Base-by-base conservation (phyloP, 2,113 vertebrate genomes). In the Campylorhamphus procurvoides region DNA sequence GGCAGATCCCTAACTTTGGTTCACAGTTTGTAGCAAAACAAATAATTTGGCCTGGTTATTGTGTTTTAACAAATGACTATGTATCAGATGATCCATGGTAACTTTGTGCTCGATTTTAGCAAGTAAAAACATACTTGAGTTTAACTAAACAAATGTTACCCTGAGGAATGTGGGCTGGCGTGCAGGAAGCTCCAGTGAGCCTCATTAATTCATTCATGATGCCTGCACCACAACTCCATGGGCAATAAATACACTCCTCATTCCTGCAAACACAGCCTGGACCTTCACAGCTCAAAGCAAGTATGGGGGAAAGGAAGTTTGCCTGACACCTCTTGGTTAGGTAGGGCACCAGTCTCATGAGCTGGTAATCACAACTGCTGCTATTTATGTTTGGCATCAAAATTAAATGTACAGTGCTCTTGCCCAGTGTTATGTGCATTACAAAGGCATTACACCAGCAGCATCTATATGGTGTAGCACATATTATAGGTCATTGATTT, bases 111-210 rank as follows among this genome's bases (percentile, higher is more conserved):
- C 88, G 82, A 90, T 85, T 91, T 94, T 90, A 94, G 90, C 71
- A 62, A 94, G 88, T 83, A 22, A 91, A 95, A 94, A 68, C 87
- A 85, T 68, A 40, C 84, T 93, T 93, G 81, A 91, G 67, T 95
- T 94, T 79, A 90, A 79, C 82, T 91, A 93, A 96, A 94, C 75
- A 88, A 73, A 73, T 88, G 50, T 79, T 90, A 56, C 88, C 40
- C 71, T 8, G 31, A 88, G 79, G 90, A 93, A 91, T 94, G 85
- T 87, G 2, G 3, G 37, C 85, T 85, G 78, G 84, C 94, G 79
- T 24, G 66, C 58, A 49, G 37, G 39, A 72, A 56, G 39, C 35
- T 84, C 60, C 74, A 87, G 44, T 35, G 67, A 90, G 62, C 13
- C 7, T 68, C 85, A 56, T 75, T 84, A 74, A 87, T 94, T 91